Evolutionary conservation across 2,888 invertebrate genomes (phyloP).

Genomic region (Aleiodes leptofemur): DNA sequence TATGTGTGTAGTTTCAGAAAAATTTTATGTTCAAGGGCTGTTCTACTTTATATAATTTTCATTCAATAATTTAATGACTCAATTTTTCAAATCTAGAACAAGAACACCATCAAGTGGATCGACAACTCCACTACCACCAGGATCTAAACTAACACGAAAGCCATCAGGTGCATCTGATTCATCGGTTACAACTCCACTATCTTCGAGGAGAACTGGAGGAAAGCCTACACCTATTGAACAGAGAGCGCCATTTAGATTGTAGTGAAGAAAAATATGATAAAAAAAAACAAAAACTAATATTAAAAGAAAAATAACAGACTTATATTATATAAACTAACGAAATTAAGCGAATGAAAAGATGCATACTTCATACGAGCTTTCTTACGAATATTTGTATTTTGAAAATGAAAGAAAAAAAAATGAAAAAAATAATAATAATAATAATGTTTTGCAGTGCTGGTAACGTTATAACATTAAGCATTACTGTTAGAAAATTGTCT

Average conservation of each 20-base stretch:
- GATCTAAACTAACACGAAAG: constrained; percentile 81
- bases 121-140: constrained; percentile 83
- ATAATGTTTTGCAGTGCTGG: constrained; percentile 36
- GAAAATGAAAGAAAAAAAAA: not conserved
- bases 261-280: constrained; percentile 52
- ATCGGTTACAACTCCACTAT: constrained; percentile 76
- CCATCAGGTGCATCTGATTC: constrained; percentile 84
- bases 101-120: constrained; percentile 85
- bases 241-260: constrained; percentile 74
- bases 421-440: constrained; percentile 4
- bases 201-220: constrained; percentile 76
- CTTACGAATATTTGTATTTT: constrained; percentile 33
- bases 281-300: constrained; percentile 25
- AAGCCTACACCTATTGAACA: constrained; percentile 74
- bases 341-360: constrained; percentile 22
- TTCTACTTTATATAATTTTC: not conserved
- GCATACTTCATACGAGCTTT: constrained; percentile 50
- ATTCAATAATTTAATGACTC: constrained; percentile 1
- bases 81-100: constrained; percentile 76
- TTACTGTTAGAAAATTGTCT: constrained; percentile 31
- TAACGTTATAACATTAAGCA: constrained; percentile 22
- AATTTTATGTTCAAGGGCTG: not conserved
- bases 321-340: constrained; percentile 34
- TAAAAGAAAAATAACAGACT: constrained; percentile 44
- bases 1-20: constrained; percentile 13